Evolutionary conservation across 1,140 invertebrate species (phyloP), one percentile per base, ranked within the genome.

Genomic region (Stegodyphus dumicola): DNA sequence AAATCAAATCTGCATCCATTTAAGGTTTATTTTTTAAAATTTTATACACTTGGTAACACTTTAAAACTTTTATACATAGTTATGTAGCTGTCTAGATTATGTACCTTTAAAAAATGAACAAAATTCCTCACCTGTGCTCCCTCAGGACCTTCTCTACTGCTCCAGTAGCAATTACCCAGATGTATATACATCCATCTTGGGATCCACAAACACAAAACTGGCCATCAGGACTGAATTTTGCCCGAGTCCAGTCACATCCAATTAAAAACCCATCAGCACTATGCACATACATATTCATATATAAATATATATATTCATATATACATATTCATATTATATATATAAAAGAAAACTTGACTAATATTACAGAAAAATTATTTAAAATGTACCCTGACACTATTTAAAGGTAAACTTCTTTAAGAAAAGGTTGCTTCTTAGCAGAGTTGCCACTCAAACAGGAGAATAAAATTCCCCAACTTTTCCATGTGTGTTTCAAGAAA

Each of bases 191-290:
- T 17, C 98, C 98, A 91, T 99, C 97, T 0, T 94, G 93, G 15
- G 96, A 96, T 11, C 98, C 98, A 84, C 95, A 96, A 5, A 95
- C 94, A 17, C 97, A 94, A 90, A 96, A 96, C 77, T 95, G 93
- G 6, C 94, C 95, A 90, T 97, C 95, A 33, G 96, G 95, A 89
- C 97, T 98, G 90, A 99, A 99, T 64, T 94, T 94, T 13, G 97
- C 97, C 89, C 97, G 93, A 33, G 95, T 93, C 93, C 95, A 99
- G 92, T 99, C 98, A 91, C 95, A 97, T 54, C 96, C 96, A 76
- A 99, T 95, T 92, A 97, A 97, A 91, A 99, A 99, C 54, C 95
- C 94, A 88, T 99, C 97, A 89, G 95, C 95, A 90, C 97, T 98
- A 91, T 33, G 92, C 92, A 83, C 78, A 86, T 86, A 88, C 86